These are phyloP conservation scores for Idaea dimidiata DNA, from an alignment of 2,888 invertebrate species.

Conservation along the genomic window DNA sequence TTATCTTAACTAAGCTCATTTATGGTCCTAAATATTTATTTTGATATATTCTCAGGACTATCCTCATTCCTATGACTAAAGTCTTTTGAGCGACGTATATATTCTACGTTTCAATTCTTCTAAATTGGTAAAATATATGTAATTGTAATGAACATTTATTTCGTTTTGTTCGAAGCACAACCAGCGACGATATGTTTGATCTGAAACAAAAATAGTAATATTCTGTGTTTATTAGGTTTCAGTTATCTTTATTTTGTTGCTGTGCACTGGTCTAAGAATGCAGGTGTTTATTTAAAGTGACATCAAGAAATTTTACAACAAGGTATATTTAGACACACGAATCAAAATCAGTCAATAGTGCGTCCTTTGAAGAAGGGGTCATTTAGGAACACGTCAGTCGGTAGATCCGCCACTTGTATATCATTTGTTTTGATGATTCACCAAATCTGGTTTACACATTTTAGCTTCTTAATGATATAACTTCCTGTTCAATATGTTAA, in stretches of 20 bases:
- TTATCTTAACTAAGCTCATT: conserved; percentile 55
- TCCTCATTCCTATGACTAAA: conserved; percentile 29
- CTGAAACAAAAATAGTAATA: conserved; percentile 57
- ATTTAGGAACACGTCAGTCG: conserved; percentile 32
- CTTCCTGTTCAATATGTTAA: conserved; percentile 1
- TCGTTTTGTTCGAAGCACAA: conserved; percentile 45
- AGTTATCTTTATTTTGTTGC: neutral
- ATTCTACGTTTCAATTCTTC: neutral
- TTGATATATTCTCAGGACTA: conserved; percentile 53
- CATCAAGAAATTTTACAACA: neutral
- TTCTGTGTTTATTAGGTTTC: conserved; percentile 12
- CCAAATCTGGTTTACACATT: conserved; percentile 1
- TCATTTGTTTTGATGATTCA: conserved; percentile 41
- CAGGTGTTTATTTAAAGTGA: neutral
- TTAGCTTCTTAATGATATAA: conserved; percentile 1
- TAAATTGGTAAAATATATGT: conserved; percentile 11
- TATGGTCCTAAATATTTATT: conserved; percentile 47
- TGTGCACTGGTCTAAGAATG: conserved; percentile 4
- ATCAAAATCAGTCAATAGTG: neutral
- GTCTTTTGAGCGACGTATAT: neutral
- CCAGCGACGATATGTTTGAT: conserved; percentile 40
- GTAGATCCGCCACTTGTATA: conserved; percentile 31
- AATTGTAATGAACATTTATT: conserved; percentile 33
- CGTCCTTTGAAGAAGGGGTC: conserved; percentile 15
- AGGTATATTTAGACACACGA: neutral